These are phyloP conservation scores for Furcifer pardalis DNA, from an alignment of 2,797 vertebrate species.

Conservation along the genomic window DNA sequence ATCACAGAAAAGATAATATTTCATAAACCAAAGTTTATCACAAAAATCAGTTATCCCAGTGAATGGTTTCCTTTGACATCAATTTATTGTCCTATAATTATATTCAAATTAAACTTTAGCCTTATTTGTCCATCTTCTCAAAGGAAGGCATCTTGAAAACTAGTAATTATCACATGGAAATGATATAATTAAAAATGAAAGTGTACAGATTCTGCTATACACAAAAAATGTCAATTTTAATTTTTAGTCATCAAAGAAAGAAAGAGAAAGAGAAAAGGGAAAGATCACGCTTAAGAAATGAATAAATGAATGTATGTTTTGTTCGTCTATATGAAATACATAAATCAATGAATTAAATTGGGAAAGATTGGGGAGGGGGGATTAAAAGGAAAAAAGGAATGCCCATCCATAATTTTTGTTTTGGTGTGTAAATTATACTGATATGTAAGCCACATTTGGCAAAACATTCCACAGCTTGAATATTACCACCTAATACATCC, in stretches of 20 bases:
- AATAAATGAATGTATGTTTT: no score
- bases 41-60: no score
- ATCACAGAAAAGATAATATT: background rate
- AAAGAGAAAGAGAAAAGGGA: background rate
- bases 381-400: no score
- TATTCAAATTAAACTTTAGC: background rate
- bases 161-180: background rate
- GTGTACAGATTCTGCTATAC: background rate
- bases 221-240: background rate
- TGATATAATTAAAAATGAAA: background rate
- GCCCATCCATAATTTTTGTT: no score
- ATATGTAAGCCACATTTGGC: background rate
- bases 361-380: no score
- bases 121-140: no score
- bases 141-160: background rate
- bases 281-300: no score
- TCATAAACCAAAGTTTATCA: background rate
- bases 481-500: background rate
- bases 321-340: no score
- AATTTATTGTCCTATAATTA: background rate
- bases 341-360: no score
- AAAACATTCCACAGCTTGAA: no score
- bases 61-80: background rate
- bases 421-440: no score
- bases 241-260: background rate